These are phyloP conservation scores for Geotrypetes seraphini DNA, from an alignment of 2,797 vertebrate species.

Conservation along the genomic window DNA sequence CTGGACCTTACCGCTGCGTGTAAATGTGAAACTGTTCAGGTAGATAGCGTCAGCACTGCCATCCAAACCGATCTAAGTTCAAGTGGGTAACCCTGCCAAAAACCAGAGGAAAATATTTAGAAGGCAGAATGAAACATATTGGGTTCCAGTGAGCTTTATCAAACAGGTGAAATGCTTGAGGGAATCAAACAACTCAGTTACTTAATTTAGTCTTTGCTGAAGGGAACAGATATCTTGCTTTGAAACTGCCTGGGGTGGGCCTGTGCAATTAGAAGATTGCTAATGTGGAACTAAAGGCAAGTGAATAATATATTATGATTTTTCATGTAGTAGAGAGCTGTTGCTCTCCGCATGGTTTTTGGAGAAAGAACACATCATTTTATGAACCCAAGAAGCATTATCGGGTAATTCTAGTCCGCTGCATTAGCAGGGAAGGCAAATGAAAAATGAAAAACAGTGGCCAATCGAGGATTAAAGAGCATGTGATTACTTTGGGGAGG, in stretches of 20 bases:
- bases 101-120: slow-evolving; percentile 43
- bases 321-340: slow-evolving; percentile 15
- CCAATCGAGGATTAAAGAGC: slow-evolving; percentile 27
- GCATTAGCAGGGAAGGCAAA: slow-evolving; percentile 15
- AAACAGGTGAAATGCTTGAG: too few species aligned
- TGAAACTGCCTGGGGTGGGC: slow-evolving; percentile 26
- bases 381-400: slow-evolving; percentile 21
- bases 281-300: slow-evolving; percentile 22
- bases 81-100: slow-evolving; percentile 46
- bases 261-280: slow-evolving; percentile 38
- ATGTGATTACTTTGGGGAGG: too few species aligned
- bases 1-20: slow-evolving; percentile 45
- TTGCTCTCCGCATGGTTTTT: slow-evolving; percentile 25
- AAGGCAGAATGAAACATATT: slow-evolving; percentile 31
- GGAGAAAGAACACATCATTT: slow-evolving; percentile 19
- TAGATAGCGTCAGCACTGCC: slow-evolving; percentile 32
- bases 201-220: slow-evolving; percentile 34
- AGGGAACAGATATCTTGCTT: slow-evolving; percentile 10
- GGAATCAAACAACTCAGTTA: too few species aligned
- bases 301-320: slow-evolving; percentile 2
- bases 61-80: slow-evolving; percentile 30
- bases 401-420: slow-evolving; percentile 39
- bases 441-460: slow-evolving; percentile 5
- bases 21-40: slow-evolving; percentile 40
- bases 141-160: too few species aligned